Percentiles rank a stretch among this genome's conserved stretches.
Conservation (phyloP, 2,888 invertebrate genomes). For the Scaeva pyrastri region DNA sequence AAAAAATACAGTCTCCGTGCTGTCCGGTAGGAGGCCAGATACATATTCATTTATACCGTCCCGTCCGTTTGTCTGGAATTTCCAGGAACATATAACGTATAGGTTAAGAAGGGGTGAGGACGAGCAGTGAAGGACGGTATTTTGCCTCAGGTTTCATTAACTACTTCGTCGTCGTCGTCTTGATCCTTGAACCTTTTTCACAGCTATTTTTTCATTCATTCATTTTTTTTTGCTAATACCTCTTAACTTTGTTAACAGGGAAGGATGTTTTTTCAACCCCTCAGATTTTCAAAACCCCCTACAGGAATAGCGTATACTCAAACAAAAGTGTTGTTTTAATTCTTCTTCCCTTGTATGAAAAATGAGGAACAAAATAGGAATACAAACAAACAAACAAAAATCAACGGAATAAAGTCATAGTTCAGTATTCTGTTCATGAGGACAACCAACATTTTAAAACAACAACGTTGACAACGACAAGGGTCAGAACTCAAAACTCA, state of each 20-base stretch:
- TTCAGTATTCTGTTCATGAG: constrained; percentile 44
- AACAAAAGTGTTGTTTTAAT: constrained; percentile 37
- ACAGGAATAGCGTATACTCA: background rate
- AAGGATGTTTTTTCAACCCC: constrained; percentile 15
- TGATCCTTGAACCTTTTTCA: constrained; percentile 19
- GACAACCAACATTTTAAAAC: constrained; percentile 36
- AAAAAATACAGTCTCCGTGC: background rate
- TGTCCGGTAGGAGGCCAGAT: constrained; percentile 2
- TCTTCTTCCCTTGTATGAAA: constrained; percentile 13
- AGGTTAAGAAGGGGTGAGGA: background rate
- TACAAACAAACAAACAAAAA: background rate
- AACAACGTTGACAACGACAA: constrained; percentile 46
- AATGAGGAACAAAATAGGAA: background rate
- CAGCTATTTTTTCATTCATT: background rate
- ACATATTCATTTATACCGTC: constrained; percentile 12
- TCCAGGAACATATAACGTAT: constrained; percentile 12
- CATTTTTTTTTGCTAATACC: constrained; percentile 2
- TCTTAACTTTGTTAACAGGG: constrained; percentile 31
- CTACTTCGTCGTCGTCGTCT: constrained; percentile 2
- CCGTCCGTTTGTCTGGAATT: constrained; percentile 20
- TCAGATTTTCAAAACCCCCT: background rate
- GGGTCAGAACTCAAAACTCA: constrained; percentile 40
- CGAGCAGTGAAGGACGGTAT: background rate
- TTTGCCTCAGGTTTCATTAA: constrained; percentile 38
- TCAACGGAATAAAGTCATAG: constrained; percentile 27